Conservation (phyloP, 2,888 invertebrate genomes). For the Eulithis testata region DNA sequence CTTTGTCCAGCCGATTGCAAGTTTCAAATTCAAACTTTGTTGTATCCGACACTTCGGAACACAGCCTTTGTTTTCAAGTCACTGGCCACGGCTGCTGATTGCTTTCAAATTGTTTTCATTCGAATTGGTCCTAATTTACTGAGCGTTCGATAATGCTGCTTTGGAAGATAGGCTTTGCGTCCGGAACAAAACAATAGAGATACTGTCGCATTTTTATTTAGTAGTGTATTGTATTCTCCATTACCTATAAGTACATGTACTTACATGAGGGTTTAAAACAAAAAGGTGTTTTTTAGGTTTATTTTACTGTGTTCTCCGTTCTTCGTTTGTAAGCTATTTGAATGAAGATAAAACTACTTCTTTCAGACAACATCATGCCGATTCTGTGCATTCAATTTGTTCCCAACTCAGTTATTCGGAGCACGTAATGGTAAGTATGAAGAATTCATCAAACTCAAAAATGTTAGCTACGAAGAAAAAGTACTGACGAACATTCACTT, state of each 20-base stretch:
- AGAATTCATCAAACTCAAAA: slow-evolving; percentile 30
- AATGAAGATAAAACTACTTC: slow-evolving; percentile 15
- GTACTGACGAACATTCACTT: not conserved
- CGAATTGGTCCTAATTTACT: slow-evolving; percentile 14
- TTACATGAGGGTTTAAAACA: no score
- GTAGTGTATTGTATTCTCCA: no score
- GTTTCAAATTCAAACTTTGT: slow-evolving; percentile 16
- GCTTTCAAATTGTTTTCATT: slow-evolving; percentile 37
- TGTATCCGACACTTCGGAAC: slow-evolving; percentile 3
- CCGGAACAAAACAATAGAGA: not conserved
- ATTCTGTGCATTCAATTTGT: slow-evolving; percentile 29
- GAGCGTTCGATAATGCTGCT: slow-evolving; percentile 1
- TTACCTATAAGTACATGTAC: no score
- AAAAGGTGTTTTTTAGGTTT: no score
- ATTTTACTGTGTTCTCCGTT: no score
- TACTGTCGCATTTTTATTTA: no score
- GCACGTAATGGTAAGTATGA: slow-evolving; percentile 22
- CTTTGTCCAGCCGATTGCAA: slow-evolving; percentile 12
- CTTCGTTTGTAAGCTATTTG: slow-evolving; percentile 14
- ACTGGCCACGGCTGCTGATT: slow-evolving; percentile 29
- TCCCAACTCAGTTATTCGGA: slow-evolving; percentile 22
- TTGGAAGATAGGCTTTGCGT: not conserved
- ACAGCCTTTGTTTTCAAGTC: slow-evolving; percentile 21
- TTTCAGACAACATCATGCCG: slow-evolving; percentile 11
- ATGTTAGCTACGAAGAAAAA: slow-evolving; percentile 10